Evolutionary conservation across 1,140 invertebrate species (phyloP), one percentile per base, ranked within the genome.

Genomic region (Habropoda laboriosa): DNA sequence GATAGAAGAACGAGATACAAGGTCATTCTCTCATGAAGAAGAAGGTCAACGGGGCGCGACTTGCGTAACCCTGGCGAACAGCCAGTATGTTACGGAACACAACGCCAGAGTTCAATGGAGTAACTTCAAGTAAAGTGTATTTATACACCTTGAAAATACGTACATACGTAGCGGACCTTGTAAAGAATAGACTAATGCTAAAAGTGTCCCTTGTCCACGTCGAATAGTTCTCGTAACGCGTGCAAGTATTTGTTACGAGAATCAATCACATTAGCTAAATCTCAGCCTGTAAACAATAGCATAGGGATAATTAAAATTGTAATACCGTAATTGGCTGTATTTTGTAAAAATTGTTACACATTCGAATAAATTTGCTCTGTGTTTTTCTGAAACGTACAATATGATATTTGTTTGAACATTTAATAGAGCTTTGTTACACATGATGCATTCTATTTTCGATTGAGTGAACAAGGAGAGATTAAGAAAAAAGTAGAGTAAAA

Each of bases 51-150:
- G 81, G 86, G 88, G 86, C 88, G 84, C 80, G 78, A 64, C 86
- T 92, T 92, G 89, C 90, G 89, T 91, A 91, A 92, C 81, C 83
- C 86, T 92, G 91, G 89, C 90, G 83, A 66, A 64, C 35, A 47
- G 86, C 91, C 91, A 90, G 82, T 75, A 57, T 75, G 84, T 87
- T 84, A 64, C 83, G 78, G 85, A 84, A 77, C 66, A 79, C 77
- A 83, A 83, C 88, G 90, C 90, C 90, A 93, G 91, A 89, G 92
- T 92, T 93, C 92, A 93, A 92, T 93, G 92, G 89, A 92, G 91
- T 91, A 93, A 90, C 88, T 86, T 89, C 83, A 80, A 81, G 66
- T 80, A 81, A 79, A 63, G 64, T 89, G 70, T 89, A 90, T 90
- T 88, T 89, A 89, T 87, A 88, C 70, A 77, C 67, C 49, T 66